Base-by-base conservation (phyloP, 2,797 vertebrate species). In the Malurus splendens region DNA sequence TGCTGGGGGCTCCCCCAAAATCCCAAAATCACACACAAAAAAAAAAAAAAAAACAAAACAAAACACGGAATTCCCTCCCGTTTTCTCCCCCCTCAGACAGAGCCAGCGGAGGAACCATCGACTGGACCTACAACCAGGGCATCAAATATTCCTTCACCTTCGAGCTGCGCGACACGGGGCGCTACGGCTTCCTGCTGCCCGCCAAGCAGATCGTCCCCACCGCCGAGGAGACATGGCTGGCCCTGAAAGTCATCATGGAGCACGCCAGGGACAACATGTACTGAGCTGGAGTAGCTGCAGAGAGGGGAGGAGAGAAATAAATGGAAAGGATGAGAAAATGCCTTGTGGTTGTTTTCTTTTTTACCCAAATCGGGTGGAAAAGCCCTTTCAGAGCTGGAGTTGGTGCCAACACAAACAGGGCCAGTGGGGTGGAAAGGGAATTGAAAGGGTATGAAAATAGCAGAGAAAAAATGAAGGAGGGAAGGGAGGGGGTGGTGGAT, bases 111-210 rank as follows among this genome's bases (percentile, higher is more conserved):
- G 56, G 14, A 61, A 98, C 97, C 67, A 14, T 99, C 1, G 99
- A 99, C 97, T 99, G 99, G 99, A 97, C 98, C 41, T 99, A 99
- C 87, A 62, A 97, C 24, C 97, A 98, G 79, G 99, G 98, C 66
- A 98, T 99, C 84, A 99, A 99, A 84, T 99, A 99, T 75, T 99
- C 99, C 39, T 99, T 97, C 94, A 98, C 98, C 76, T 99, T 99
- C 3, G 99, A 99, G 97, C 98, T 99, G 92, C 96, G 99, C 77
- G 99, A 99, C 94, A 98, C 97, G 0, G 99, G 99, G 15, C 78
- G 66, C 10, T 98, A 98, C 0, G 99, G 99, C 1, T 99, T 99
- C 97, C n/a, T 98, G 41, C 97, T 99, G 55, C 99, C 99, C 0
- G 98, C 99, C 94, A 97, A 68, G 3, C 97, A 99, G 97, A 99